Percentiles rank a stretch among this genome's conserved stretches.
Conservation (phyloP, 2,797 vertebrate genomes). For the Aselliscus stoliczkanus region DNA sequence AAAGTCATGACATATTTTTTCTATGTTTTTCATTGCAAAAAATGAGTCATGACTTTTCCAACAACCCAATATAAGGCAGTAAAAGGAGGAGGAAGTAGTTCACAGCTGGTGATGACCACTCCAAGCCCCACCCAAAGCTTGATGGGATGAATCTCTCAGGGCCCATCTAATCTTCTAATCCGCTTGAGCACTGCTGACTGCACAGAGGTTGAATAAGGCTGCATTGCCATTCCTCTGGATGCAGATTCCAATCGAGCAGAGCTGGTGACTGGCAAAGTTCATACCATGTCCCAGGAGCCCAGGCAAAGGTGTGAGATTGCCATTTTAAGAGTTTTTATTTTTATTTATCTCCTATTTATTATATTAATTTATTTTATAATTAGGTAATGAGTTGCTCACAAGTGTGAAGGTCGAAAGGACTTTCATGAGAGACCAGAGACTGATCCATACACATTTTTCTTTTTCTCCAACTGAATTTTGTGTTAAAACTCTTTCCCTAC, state of each 20-base stretch:
- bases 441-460: background rate
- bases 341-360: background rate
- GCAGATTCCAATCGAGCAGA: background rate
- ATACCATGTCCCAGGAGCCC: background rate
- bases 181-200: too few relatives aligned
- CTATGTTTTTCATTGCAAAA: too few relatives aligned
- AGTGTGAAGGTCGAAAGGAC: background rate
- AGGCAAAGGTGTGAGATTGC: background rate
- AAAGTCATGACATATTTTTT: too few relatives aligned
- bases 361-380: background rate
- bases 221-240: rapidly evolving
- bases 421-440: background rate
- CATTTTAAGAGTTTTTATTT: background rate
- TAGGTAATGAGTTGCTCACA: background rate
- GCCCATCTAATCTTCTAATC: background rate
- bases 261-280: too few relatives aligned
- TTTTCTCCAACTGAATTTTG: background rate
- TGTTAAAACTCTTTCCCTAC: background rate
- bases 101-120: background rate
- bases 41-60: too few relatives aligned
- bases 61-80: too few relatives aligned
- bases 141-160: rapidly evolving
- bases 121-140: background rate
- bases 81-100: background rate
- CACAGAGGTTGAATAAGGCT: rapidly evolving